Evolutionary conservation across 2,113 vertebrate genomes (phyloP).

Genomic region (Callospermophilus lateralis): DNA sequence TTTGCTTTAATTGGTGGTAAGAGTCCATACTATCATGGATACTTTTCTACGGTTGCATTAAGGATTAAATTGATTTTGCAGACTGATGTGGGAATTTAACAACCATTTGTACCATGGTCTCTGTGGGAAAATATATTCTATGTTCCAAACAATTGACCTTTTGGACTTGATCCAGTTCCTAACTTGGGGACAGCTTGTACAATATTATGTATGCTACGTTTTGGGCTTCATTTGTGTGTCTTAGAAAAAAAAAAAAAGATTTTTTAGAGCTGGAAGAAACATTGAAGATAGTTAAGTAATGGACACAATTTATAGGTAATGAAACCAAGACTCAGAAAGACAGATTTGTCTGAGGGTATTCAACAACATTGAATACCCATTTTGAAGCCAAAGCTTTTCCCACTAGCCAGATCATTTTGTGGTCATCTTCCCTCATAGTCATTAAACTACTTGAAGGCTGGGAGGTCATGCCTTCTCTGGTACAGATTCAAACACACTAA

Average conservation of each 20-base stretch:
- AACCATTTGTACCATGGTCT: conserved; percentile 60
- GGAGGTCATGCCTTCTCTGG: conserved; percentile 3
- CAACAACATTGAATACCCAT: neutral
- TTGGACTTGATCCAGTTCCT: conserved; percentile 75
- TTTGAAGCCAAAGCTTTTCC: neutral
- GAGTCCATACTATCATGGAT: conserved; percentile 50
- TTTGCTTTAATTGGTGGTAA: conserved; percentile 55
- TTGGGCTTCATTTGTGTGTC: conserved; percentile 49
- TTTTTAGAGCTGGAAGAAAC: conserved; percentile 54
- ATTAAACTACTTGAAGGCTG: conserved; percentile 14
- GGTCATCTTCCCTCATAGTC: neutral
- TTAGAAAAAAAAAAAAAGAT: conserved; percentile 62
- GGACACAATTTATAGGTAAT: conserved; percentile 39
- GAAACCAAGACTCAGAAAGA: conserved; percentile 37
- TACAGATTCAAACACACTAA: conserved; percentile 23
- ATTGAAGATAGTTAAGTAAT: conserved; percentile 37
- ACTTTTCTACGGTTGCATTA: conserved; percentile 55
- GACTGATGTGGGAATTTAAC: conserved; percentile 68
- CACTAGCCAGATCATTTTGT: neutral
- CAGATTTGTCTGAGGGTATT: neutral
- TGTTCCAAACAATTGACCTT: conserved; percentile 78
- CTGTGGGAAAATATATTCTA: conserved; percentile 76
- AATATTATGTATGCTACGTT: conserved; percentile 61
- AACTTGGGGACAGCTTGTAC: conserved; percentile 69
- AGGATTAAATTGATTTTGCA: conserved; percentile 75